phyloP scores from a whole-genome alignment of 2,797 vertebrate genomes.

The Molossus alvarezi region DNA sequence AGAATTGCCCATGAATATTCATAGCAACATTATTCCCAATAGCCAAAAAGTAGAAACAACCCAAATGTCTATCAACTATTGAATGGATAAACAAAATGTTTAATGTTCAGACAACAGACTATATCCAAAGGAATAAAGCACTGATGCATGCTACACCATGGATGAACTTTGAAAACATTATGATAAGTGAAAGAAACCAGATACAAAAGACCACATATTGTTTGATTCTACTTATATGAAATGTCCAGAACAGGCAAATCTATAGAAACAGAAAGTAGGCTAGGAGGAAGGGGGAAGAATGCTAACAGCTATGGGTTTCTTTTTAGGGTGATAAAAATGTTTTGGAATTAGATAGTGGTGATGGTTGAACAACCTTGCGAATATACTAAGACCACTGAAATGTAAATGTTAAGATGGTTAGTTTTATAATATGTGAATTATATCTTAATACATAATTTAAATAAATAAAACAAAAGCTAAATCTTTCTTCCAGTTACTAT shows the following conservation, averaged over 20 bases:
- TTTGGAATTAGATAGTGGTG: background rate
- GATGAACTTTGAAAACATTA: background rate
- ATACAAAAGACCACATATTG: background rate
- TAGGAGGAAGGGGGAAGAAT: background rate
- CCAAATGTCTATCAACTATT: background rate
- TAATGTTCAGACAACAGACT: background rate
- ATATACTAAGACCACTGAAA: conserved; percentile 10
- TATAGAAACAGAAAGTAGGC: background rate
- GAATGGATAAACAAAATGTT: background rate
- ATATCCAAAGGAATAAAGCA: background rate
- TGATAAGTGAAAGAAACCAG: background rate
- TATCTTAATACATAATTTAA: background rate
- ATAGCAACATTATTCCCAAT: background rate
- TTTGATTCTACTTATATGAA: background rate
- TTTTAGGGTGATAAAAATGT: conserved; percentile 17
- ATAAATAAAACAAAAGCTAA: conserved; percentile 40
- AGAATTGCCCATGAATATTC: background rate
- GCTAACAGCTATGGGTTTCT: background rate
- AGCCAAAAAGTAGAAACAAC: background rate
- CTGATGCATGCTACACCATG: background rate
- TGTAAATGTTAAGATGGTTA: background rate
- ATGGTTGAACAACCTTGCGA: background rate
- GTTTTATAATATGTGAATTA: conserved; percentile 8
- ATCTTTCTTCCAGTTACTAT: background rate
- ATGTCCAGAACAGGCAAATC: background rate